A percentile compares a stretch with the other conserved stretches of the same genome.
These are phyloP conservation scores for Sciurus niger DNA, from an alignment of 2,113 vertebrate genomes.

Conservation along the genomic window DNA sequence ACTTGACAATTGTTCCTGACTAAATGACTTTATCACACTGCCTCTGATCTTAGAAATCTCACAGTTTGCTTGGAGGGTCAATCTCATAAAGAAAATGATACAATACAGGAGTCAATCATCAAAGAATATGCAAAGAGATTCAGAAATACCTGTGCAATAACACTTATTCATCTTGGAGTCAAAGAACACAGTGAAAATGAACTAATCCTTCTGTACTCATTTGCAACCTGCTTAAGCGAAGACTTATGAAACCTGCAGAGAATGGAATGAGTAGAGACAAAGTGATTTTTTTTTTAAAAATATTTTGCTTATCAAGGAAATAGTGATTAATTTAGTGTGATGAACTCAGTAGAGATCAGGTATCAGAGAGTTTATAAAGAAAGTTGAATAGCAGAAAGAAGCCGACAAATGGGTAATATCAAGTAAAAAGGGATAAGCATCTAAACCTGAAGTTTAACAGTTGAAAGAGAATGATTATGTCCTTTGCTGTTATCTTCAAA, in stretches of 20 bases:
- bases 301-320: neutral
- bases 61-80: neutral
- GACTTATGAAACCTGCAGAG: neutral
- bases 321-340: neutral
- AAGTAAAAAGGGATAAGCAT: neutral
- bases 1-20: neutral
- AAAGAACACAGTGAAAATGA: neutral
- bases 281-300: too few species aligned
- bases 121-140: neutral
- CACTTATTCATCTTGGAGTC: neutral
- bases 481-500: neutral
- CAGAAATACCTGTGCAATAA: neutral
- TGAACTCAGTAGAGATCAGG: neutral
- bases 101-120: neutral
- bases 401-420: neutral
- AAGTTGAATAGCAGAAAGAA: neutral
- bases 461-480: neutral
- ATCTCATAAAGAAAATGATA: neutral
- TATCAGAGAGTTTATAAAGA: neutral
- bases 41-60: neutral
- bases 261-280: neutral
- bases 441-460: neutral
- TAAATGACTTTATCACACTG: fast-evolving
- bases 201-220: neutral
- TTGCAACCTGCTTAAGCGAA: neutral